Conservation (phyloP, 2,113 vertebrate species). For the Alosa alosa region DNA sequence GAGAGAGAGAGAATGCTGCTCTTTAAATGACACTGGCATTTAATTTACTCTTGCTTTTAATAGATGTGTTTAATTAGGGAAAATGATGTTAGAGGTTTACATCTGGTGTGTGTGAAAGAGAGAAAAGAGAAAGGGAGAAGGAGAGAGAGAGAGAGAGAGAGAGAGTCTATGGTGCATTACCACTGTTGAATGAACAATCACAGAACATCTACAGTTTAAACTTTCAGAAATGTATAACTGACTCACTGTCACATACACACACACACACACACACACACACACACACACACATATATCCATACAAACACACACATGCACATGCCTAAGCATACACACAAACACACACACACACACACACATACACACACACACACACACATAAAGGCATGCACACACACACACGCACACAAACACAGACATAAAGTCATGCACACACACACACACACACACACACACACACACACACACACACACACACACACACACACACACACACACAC, state of each 20-base stretch:
- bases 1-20: neutral
- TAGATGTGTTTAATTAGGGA: conserved; percentile 7
- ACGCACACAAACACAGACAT: neutral
- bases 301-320: neutral
- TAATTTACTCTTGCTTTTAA: neutral
- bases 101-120: conserved; percentile 1
- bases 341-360: conserved; percentile 2
- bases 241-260: neutral
- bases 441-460: conserved; percentile 4
- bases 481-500: neutral
- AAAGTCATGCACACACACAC: neutral
- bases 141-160: too few relatives aligned
- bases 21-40: conserved; percentile 8
- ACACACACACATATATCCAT: neutral
- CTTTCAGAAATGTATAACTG: too few relatives aligned
- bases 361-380: neutral
- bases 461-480: conserved; percentile 1
- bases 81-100: conserved; percentile 8
- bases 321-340: neutral
- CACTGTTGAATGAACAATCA: too few relatives aligned
- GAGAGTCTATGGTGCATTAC: too few relatives aligned
- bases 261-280: neutral
- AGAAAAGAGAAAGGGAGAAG: too few relatives aligned
- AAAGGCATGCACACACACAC: neutral
- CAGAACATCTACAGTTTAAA: too few relatives aligned